A percentile compares a stretch with the other conserved stretches of the same genome.
These are phyloP conservation scores for Muscidifurax raptorellus DNA, from an alignment of 1,140 invertebrate genomes.

Conservation along the genomic window DNA sequence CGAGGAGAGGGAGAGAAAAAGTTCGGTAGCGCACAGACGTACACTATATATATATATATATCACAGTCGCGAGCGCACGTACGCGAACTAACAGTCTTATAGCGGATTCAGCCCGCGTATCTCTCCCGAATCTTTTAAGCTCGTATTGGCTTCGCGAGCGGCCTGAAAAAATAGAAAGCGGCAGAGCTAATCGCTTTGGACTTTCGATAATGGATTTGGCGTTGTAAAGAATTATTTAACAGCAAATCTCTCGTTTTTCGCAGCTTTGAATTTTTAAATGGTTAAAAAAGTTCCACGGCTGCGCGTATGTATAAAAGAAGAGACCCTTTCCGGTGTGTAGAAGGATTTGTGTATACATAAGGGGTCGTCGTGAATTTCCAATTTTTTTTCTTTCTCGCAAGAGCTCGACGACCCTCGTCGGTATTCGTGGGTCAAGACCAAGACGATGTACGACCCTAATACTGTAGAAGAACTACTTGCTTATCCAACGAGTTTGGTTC, in stretches of 20 bases:
- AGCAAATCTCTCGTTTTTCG: neutral
- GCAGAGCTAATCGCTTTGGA: neutral
- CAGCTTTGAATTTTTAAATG: slow-evolving; percentile 8
- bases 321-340: neutral
- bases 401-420: neutral
- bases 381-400: slow-evolving; percentile 1
- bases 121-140: slow-evolving; percentile 39
- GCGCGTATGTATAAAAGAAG: too few species aligned
- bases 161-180: neutral
- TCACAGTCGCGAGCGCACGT: neutral
- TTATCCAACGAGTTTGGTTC: neutral
- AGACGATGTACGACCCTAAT: slow-evolving; percentile 8
- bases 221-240: neutral
- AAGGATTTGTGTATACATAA: neutral
- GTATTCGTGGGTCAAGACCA: neutral
- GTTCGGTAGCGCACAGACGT: neutral
- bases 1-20: slow-evolving; percentile 7
- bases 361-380: slow-evolving; percentile 10
- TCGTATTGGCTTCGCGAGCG: neutral
- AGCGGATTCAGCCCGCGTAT: slow-evolving; percentile 39
- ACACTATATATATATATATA: neutral
- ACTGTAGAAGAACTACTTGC: neutral
- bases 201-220: neutral
- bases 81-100: slow-evolving; percentile 27
- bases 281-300: neutral